Evolutionary conservation across 2,888 invertebrate species (phyloP), one percentile per base, ranked within the genome.

Genomic region (Steromphala cineraria): DNA sequence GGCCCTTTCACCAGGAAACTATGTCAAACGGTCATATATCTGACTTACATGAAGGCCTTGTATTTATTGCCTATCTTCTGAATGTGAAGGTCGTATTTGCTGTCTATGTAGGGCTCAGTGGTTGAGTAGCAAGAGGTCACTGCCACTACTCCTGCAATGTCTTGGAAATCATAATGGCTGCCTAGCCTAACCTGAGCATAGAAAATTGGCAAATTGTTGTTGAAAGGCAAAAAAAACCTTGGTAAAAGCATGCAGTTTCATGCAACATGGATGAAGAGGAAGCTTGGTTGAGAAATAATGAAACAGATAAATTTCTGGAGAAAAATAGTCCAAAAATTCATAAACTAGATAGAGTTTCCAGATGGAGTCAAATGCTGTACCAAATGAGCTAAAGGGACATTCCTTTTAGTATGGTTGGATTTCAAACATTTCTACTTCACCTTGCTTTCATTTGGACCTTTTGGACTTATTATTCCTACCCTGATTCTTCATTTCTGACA

Each of bases 1-100:
- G 21, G 24, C 62, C 62, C 62, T 62, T 24, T 62, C 62, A 62
- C 62, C 75, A 75, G 24, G 53, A 15, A 31, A 36, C 76, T 76
- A 55, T 53, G 76, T 55, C 53, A 76, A 55, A 36, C 76, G 55
- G 76, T 53, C 53, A 55, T 31, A 67, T n/a, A 28, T 46, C 19
- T 31, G 53, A 90, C 93, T 90, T 86, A 94, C 94, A 97, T 97
- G 94, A 97, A 98, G 55, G 98, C 98, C 94, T 99, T 99, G 95
- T 99, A 99, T 94, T 98, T 98, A 92, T 95, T 96, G 91, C 99
- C 99, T 93, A 99, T 98, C 95, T 98, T 99, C 94, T 99, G 99
- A 90, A 99, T 97, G 94, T 99, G 99, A 84, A 99, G 97, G 94
- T 99, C 99, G 94, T 97, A 99, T 94, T 99, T 99, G 90, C 98